Conservation (phyloP, 2,113 vertebrate genomes). For the Hymenochirus boettgeri region DNA sequence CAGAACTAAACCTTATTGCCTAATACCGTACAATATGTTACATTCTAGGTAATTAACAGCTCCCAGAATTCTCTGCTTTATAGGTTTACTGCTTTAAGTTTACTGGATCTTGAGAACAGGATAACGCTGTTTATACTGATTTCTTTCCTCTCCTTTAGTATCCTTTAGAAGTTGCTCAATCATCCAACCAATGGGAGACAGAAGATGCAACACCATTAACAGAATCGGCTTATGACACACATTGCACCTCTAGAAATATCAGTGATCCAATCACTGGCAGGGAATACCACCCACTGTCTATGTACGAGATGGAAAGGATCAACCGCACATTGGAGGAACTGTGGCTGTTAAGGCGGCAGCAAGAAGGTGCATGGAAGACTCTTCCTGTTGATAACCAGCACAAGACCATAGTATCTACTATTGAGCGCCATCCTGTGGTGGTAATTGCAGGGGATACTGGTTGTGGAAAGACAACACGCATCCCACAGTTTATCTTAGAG, state of each 20-base stretch:
- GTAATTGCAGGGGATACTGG: slow-evolving; percentile 91
- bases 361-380: slow-evolving; percentile 54
- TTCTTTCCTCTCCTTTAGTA: slow-evolving; percentile 62
- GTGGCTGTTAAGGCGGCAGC: slow-evolving; percentile 68
- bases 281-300: slow-evolving; percentile 64
- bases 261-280: slow-evolving; percentile 81
- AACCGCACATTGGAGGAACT: slow-evolving; percentile 66
- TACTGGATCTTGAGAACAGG: no score
- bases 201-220: neutral
- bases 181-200: neutral
- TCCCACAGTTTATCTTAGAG: slow-evolving; percentile 89
- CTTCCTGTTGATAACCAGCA: slow-evolving; percentile 82
- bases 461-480: slow-evolving; percentile 91
- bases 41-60: neutral
- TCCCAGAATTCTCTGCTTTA: neutral
- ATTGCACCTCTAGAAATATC: slow-evolving; percentile 51
- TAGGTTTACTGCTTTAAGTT: no score
- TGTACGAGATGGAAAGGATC: slow-evolving; percentile 59
- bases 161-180: slow-evolving; percentile 27
- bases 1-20: neutral
- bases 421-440: slow-evolving; percentile 77
- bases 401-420: slow-evolving; percentile 71
- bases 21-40: neutral
- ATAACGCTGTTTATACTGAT: no score
- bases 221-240: slow-evolving; percentile 11